A percentile compares a stretch with the other conserved stretches of the same genome.
Conservation (phyloP, 2,113 vertebrate species). For the Empidonax alnorum region DNA sequence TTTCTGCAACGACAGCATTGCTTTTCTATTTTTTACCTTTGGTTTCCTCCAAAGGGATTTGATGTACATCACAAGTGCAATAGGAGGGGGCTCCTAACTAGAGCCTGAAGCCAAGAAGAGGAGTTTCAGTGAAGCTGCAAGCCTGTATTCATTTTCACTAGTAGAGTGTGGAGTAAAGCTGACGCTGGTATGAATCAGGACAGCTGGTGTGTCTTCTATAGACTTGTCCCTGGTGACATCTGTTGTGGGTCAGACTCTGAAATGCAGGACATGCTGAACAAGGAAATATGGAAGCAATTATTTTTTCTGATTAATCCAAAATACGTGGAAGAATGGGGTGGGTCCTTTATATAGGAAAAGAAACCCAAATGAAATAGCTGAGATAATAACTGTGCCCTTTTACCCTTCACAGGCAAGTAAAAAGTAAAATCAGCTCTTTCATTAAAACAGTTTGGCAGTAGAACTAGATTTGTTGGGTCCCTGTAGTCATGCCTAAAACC, state of each 20-base stretch:
- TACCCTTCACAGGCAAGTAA: neutral
- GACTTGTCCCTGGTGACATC: neutral
- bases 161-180: neutral
- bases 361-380: neutral
- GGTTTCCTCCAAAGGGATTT: neutral
- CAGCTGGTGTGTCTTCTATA: neutral
- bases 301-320: neutral
- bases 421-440: neutral
- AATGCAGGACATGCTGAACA: neutral
- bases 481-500: neutral
- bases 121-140: neutral
- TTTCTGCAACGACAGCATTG: neutral
- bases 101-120: neutral
- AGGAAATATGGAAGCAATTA: neutral
- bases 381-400: neutral
- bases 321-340: neutral
- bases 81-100: neutral
- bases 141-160: neutral
- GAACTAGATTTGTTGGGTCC: neutral
- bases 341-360: neutral
- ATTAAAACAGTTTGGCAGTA: neutral
- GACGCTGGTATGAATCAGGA: neutral
- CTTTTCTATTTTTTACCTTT: slow-evolving; percentile 24
- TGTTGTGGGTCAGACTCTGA: neutral
- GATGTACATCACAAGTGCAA: neutral